Evolutionary conservation across 2,888 invertebrate species (phyloP), one percentile per base, ranked within the genome.

Genomic region (Meta bourneti): DNA sequence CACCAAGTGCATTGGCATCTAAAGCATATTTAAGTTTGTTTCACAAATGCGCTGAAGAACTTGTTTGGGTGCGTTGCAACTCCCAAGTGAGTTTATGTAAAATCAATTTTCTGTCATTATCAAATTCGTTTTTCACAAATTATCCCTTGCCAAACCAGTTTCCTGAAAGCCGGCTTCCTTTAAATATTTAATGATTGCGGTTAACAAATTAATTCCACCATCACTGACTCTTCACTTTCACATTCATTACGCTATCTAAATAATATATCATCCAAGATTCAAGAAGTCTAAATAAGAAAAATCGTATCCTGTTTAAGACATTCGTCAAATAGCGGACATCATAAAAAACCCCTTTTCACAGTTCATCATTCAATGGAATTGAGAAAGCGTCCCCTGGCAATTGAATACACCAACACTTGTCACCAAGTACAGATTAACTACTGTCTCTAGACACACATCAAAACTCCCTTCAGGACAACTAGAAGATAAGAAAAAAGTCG

Each of bases 301-400:
- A 34, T 34, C 1, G 34, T 2, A 34, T 34, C 34, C 34, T 34
- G 34, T 34, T 34, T 34, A 34, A 34, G 34, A 16, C 61, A 61
- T 61, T 61, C 61, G 61, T 61, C 34, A 34, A 34, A 34, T 34
- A 34, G 34, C 1, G 34, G 34, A 34, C 34, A 34, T 34, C 34
- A 34, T 34, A 2, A 34, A 34, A 34, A 16, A 61, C 2, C 79
- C 61, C 8, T 84, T 84, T 84, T 84, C 75, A 61, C 84, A 84
- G 75, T 84, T 84, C 84, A 84, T 84, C 48, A 84, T 75, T 84
- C 84, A 84, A 61, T 20, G 5, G 2, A n/a, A 13, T 16, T 61
- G 61, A 34, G 61, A 61, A 16, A 11, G 61, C 9, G 13, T 11
- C 61, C 61, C 13, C 8, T 61, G 61, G 61, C 61, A 61, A 61